Evolutionary conservation across 2,113 vertebrate genomes (phyloP).

Genomic region (Sturnus vulgaris): DNA sequence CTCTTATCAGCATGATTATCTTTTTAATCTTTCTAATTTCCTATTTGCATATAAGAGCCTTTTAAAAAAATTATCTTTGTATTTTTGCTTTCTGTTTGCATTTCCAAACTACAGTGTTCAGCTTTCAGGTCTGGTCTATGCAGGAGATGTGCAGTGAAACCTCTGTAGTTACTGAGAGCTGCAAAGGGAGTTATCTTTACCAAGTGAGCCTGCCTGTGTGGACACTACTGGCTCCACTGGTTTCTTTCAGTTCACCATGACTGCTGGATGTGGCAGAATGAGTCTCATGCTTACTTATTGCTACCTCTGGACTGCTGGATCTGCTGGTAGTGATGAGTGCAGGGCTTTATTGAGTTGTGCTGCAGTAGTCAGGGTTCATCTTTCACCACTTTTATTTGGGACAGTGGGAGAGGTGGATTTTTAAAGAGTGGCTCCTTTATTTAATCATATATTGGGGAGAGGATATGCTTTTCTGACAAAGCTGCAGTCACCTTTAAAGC

Average conservation of each 20-base stretch:
- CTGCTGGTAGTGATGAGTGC: background rate
- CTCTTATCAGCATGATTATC: background rate
- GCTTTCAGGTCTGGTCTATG: background rate
- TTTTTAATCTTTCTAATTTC: background rate
- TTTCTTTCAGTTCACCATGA: background rate
- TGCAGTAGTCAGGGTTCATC: background rate
- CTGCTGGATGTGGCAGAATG: background rate
- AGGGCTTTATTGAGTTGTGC: background rate
- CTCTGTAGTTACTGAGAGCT: background rate
- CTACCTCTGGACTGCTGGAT: background rate
- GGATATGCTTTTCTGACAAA: background rate
- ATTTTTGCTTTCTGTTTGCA: background rate
- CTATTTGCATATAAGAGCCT: background rate
- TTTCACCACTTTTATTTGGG: background rate
- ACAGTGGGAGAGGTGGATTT: background rate
- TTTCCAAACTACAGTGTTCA: background rate
- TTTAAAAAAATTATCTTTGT: background rate
- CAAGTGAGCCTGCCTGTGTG: background rate
- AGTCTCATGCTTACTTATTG: background rate
- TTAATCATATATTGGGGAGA: background rate
- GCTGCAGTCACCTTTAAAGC: background rate
- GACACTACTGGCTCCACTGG: background rate
- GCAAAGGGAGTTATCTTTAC: background rate
- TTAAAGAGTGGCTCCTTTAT: background rate
- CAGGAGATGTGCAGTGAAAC: background rate